Evolutionary conservation across 2,113 vertebrate genomes (phyloP), one percentile per base, ranked within the genome.

Genomic region (Callocephalon fimbriatum): DNA sequence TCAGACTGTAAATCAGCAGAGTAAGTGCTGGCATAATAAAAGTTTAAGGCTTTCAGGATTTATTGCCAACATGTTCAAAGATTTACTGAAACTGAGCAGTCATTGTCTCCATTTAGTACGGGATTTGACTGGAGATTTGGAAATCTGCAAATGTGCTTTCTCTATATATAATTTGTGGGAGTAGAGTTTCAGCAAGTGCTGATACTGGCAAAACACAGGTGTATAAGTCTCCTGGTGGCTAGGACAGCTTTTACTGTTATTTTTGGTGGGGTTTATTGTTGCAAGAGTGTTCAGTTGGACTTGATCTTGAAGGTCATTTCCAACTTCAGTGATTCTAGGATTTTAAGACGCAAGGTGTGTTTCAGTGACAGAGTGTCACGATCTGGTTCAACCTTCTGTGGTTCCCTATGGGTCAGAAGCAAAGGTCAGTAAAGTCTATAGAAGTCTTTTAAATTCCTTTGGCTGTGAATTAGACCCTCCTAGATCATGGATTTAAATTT

Each of bases 1-100:
- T 88, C 78, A 74, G 50, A 37, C 54, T 77, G 63, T 96, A 96
- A 95, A 94, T 93, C 93, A 88, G 18, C 6, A 5, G 35, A 72
- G 10, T 59, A 74, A 86, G 44, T 74, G n/a, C 71, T 89, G 75
- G 42, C n/a, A 25, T 58, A 66, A 84, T 80, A 61, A 63, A 88
- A 70, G 37, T 51, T 72, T 48, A 73, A 86, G 62, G 37, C 38
- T 73, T 90, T 75, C 19, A 48, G 37, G 38, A 84, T 75, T 81
- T 75, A 62, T 90, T 93, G 72, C 72, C 71, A 76, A 54, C 27
- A 6, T 38, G 10, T 42, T 94, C 54, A 70, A 71, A 65, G 86
- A 47, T 42, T 58, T 20, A 31, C 66, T 82, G 65, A 23, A 88
- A 78, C 19, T 32, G 40, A 90, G 32, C n/a, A 88, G 62, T 86